A percentile compares a stretch with the other conserved stretches of the same genome.
phyloP scores from a whole-genome alignment of 2,797 vertebrate genomes.

The Lutjanus campechanus region DNA sequence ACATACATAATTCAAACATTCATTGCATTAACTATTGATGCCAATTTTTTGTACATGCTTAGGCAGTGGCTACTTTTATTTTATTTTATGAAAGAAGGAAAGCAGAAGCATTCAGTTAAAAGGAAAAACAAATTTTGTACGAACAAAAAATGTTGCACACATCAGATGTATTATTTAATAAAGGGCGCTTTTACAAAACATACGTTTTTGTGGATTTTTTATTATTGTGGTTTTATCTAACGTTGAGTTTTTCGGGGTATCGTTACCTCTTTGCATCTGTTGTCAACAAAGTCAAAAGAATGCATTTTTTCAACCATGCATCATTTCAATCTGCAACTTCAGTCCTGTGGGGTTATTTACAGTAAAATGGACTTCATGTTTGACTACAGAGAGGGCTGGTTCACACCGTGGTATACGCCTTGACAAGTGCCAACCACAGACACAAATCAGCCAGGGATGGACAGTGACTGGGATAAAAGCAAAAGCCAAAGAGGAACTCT shows the following conservation, averaged over 20 bases:
- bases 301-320: neutral
- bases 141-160: no score
- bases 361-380: neutral
- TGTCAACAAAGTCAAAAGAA: conserved; percentile 6
- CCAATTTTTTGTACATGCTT: no score
- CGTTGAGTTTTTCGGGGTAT: no score
- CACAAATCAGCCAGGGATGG: neutral
- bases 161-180: no score
- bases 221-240: no score
- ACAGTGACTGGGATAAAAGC: neutral
- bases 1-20: no score
- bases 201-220: neutral
- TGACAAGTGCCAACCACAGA: conserved; percentile 5
- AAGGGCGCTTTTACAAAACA: no score
- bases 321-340: neutral
- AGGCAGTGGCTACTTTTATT: no score
- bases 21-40: no score
- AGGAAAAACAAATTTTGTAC: no score
- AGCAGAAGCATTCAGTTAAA: no score
- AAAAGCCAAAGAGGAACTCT: neutral
- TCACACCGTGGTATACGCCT: neutral
- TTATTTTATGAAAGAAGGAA: no score
- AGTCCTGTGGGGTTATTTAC: conserved; percentile 2
- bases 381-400: neutral
- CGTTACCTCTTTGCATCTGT: neutral